phyloP scores from a whole-genome alignment of 2,888 invertebrate species.

The Sialis fuliginosa region DNA sequence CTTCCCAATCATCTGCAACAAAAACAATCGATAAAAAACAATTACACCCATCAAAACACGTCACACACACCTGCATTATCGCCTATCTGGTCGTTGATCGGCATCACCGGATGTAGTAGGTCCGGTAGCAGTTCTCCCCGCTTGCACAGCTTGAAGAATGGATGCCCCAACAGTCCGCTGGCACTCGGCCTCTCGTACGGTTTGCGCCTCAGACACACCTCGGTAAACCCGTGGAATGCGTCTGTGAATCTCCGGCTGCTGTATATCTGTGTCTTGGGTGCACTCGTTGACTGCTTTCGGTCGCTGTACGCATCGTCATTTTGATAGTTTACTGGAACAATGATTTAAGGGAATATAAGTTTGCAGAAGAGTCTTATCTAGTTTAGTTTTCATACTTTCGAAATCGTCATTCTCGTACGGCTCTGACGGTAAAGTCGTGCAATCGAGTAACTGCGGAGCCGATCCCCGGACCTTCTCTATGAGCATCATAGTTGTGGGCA shows the following conservation, averaged over 20 bases:
- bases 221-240: conserved; percentile 60
- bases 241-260: conserved; percentile 49
- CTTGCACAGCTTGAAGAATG: conserved; percentile 58
- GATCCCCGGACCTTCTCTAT: conserved; percentile 74
- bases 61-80: conserved; percentile 30
- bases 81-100: conserved; percentile 37
- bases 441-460: conserved; percentile 57
- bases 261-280: conserved; percentile 22
- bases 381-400: neutral
- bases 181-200: conserved; percentile 52
- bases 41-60: neutral
- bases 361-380: no score
- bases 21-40: conserved; percentile 1
- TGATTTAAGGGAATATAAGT: no score
- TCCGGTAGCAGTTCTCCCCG: conserved; percentile 41
- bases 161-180: conserved; percentile 48
- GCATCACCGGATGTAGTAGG: conserved; percentile 47
- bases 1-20: conserved; percentile 40
- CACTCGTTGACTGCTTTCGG: conserved; percentile 17
- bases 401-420: conserved; percentile 22
- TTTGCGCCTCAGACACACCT: conserved; percentile 50
- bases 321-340: neutral
- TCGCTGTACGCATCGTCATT: conserved; percentile 10
- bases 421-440: conserved; percentile 43
- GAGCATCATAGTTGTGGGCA: conserved; percentile 76